A percentile compares a stretch with the other conserved stretches of the same genome.
Conservation (phyloP, 1,140 invertebrate species). For the Sinonovacula constricta region DNA sequence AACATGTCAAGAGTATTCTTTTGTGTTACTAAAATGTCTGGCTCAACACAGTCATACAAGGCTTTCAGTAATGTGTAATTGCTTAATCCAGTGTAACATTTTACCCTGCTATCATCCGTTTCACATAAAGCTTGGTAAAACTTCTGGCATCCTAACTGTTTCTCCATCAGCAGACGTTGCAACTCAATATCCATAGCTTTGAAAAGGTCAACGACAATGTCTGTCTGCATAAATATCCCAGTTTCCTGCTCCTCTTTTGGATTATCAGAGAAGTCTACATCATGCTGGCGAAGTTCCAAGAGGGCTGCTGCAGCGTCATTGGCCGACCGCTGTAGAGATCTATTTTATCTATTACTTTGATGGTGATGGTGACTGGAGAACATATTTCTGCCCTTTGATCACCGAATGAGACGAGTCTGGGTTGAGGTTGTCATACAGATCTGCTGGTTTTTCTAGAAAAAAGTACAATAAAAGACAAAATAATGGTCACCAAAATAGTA, state of each 20-base stretch:
- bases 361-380: background rate
- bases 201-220: background rate
- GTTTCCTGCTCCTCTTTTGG: background rate
- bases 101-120: background rate
- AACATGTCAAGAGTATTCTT: constrained; percentile 11
- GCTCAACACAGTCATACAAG: constrained; percentile 9
- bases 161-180: constrained; percentile 4
- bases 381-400: background rate
- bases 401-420: constrained; percentile 16
- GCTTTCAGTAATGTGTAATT: constrained; percentile 3
- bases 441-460: constrained; percentile 20
- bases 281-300: background rate
- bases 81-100: constrained; percentile 5
- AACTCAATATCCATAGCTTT: constrained; percentile 8
- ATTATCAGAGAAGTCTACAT: background rate
- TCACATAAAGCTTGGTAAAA: background rate
- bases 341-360: background rate
- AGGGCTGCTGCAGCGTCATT: constrained; percentile 3
- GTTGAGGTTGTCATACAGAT: constrained; percentile 13
- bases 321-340: background rate
- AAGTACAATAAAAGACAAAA: too few species aligned
- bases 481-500: too few species aligned
- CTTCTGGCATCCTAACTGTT: background rate
- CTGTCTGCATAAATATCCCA: constrained; percentile 5
- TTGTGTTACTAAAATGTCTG: constrained; percentile 18